Evolutionary conservation across 1,140 invertebrate genomes (phyloP), one percentile per base, ranked within the genome.

Genomic region (Drosophila nikananu): DNA sequence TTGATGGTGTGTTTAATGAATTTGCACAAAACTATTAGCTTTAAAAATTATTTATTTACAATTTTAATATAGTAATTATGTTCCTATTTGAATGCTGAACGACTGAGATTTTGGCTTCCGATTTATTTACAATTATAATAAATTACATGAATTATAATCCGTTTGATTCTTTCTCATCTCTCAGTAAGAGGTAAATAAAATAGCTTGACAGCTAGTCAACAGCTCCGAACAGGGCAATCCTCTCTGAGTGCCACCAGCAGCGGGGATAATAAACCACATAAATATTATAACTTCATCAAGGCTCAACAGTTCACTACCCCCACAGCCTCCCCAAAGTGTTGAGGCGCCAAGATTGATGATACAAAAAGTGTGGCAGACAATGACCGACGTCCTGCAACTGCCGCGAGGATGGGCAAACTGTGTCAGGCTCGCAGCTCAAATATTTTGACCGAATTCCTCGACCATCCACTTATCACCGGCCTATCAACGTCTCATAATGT

Each of bases 291-390:
- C 80, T 87, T 89, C 67, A 83, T 87, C 83, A 87, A 70, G 59
- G 71, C 67, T 72, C 80, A 63, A 55, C 44, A 67, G 76, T 39
- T 54, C 25, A 51, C 54, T 32, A 37, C 51, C 49, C 42, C 44
- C 15, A 44, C 37, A 39, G 27, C n/a, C 7, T 17, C 51, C 32
- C 23, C 35, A 67, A 83, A 83, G 83, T 87, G 83, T 81, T 87
- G 84, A 89, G 80, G 84, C 81, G 83, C 72, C 83, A 87, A 87
- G 83, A 87, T 87, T 87, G 83, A 87, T 87, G 83, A 89, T 83
- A 70, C 71, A 51, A 61, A 46, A 68, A 62, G 42, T n/a, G 19
- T 8, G 41, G 37, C 55, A 21, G 41, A 35, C 41, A 78, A 35
- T 77, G 65, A 58, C 58, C 74, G 52, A 46, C 44, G 51, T 30